Evolutionary conservation across 2,797 vertebrate genomes (phyloP).

Genomic region (Hyperoplus immaculatus): DNA sequence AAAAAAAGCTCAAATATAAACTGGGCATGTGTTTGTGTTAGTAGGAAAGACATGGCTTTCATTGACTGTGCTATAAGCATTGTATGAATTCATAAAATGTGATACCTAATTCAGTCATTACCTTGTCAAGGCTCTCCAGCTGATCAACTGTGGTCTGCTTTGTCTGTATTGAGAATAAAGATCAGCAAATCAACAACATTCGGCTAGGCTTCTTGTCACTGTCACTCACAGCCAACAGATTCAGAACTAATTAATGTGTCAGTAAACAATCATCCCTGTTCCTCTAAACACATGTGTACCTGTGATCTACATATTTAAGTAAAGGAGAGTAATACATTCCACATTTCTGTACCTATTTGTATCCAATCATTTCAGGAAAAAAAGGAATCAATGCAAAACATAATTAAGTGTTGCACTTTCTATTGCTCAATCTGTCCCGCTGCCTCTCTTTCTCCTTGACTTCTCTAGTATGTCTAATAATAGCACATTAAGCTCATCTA

Average conservation of each 20-base stretch:
- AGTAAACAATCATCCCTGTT: background rate
- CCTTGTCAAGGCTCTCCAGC: slow-evolving; percentile 96
- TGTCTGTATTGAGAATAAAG: slow-evolving; percentile 79
- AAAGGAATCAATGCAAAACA: background rate
- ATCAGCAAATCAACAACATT: slow-evolving; percentile 39
- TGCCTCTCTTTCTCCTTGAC: slow-evolving; percentile 1
- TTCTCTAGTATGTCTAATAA: slow-evolving; percentile 55
- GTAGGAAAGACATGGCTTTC: background rate
- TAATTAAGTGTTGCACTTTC: background rate
- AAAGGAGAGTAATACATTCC: background rate
- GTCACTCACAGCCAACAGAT: background rate
- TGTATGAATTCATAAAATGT: background rate
- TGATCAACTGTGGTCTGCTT: slow-evolving; percentile 94
- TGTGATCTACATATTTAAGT: background rate
- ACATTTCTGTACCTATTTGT: background rate
- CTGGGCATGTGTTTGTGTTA: no score
- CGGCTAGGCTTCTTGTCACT: background rate
- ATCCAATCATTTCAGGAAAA: background rate
- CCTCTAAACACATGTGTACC: background rate
- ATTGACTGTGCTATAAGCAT: background rate
- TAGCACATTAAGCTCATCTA: slow-evolving; percentile 30
- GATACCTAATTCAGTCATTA: slow-evolving; percentile 62
- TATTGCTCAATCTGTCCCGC: background rate
- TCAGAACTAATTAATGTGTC: background rate
- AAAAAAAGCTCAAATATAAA: background rate